Evolutionary conservation across 2,113 vertebrate genomes (phyloP).

Genomic region (Coracopsis vasa): DNA sequence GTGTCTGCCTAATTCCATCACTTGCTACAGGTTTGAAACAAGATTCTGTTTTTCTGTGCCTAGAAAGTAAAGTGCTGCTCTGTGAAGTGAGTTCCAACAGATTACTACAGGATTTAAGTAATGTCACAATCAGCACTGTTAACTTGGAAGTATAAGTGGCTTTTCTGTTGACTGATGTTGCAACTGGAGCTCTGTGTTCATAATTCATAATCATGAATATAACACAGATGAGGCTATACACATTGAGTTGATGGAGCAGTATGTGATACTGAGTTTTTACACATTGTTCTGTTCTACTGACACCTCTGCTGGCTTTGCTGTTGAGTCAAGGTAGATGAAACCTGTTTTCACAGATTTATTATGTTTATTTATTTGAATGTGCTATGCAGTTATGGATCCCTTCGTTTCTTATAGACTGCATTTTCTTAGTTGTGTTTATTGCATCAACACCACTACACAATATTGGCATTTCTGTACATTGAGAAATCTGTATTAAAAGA

Average conservation of each 20-base stretch:
- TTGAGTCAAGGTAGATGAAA: neutral
- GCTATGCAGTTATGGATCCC: neutral
- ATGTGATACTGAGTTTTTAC: neutral
- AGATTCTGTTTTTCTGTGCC: neutral
- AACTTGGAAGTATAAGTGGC: neutral
- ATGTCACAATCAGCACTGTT: neutral
- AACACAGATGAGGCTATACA: neutral
- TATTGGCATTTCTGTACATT: conserved; percentile 3
- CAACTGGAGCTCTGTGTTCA: neutral
- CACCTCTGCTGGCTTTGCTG: neutral
- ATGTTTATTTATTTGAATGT: neutral
- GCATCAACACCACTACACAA: neutral
- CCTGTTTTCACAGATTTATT: neutral
- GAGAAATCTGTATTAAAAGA: neutral
- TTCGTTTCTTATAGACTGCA: neutral
- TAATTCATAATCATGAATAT: neutral
- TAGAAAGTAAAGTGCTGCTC: neutral
- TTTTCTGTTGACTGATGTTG: neutral
- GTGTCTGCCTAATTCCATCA: neutral
- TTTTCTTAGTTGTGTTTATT: conserved; percentile 16
- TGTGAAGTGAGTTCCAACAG: neutral
- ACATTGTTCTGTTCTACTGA: neutral
- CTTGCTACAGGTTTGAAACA: neutral
- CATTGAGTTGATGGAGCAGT: neutral
- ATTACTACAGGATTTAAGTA: neutral